A percentile compares a stretch with the other conserved stretches of the same genome.
Conservation (phyloP, 2,888 invertebrate species). For the Drepanosiphum platanoidis region DNA sequence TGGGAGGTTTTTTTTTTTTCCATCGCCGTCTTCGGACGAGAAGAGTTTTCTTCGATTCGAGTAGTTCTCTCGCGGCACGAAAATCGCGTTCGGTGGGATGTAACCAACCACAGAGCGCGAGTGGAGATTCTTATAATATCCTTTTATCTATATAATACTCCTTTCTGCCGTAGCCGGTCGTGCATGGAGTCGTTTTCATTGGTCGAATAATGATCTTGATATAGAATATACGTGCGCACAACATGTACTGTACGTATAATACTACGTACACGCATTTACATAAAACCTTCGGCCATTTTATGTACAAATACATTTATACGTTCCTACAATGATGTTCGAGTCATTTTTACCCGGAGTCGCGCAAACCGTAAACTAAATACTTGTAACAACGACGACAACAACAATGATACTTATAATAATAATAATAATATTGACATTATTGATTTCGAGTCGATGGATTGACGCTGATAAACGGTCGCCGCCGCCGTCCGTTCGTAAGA, state of each 20-base stretch:
- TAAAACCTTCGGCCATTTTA: conserved; percentile 44
- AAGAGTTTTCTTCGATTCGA: not conserved
- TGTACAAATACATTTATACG: not conserved
- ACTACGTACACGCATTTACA: not conserved
- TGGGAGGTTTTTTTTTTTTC: not conserved
- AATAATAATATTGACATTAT: conserved; percentile 16
- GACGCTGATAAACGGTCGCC: conserved; percentile 13
- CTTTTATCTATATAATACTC: not conserved
- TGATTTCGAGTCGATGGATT: conserved; percentile 20
- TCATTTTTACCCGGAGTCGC: not conserved
- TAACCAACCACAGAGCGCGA: not conserved
- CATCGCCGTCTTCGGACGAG: not conserved
- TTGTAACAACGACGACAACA: not conserved
- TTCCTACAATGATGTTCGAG: not conserved
- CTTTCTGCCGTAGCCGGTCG: not conserved
- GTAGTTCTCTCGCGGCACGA: not conserved
- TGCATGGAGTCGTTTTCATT: conserved; percentile 23
- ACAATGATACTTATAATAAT: not conserved
- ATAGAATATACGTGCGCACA: not conserved
- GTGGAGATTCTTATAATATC: not conserved
- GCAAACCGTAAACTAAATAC: conserved; percentile 3
- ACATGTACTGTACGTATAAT: not conserved
- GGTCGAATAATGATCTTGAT: conserved; percentile 30
- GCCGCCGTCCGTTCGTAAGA: not conserved
- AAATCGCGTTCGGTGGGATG: not conserved